phyloP scores from a whole-genome alignment of 1,140 invertebrate species.

The Camponotus pennsylvanicus region DNA sequence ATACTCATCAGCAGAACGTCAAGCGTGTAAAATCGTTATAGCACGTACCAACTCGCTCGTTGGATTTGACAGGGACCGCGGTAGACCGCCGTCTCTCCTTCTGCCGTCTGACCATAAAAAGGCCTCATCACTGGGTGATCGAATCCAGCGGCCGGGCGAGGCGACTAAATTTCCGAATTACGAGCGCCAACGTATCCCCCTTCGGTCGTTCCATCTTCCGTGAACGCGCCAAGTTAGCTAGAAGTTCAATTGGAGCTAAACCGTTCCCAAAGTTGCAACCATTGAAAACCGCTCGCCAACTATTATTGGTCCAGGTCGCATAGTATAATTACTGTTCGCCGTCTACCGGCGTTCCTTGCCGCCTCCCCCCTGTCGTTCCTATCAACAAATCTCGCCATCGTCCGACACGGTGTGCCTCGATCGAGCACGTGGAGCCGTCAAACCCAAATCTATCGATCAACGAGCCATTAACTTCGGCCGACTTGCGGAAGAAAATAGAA shows the following conservation, averaged over 20 bases:
- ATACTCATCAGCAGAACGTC: neutral
- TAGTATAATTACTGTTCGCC: constrained; percentile 79
- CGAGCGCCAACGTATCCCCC: constrained; percentile 35
- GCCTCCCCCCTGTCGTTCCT: neutral
- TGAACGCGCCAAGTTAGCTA: constrained; percentile 74
- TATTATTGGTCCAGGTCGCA: constrained; percentile 80
- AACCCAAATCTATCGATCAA: constrained; percentile 69
- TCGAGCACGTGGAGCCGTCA: constrained; percentile 58
- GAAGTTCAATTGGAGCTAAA: constrained; percentile 82
- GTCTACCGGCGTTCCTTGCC: constrained; percentile 21
- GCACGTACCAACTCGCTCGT: neutral
- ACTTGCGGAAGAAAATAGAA: constrained; percentile 61
- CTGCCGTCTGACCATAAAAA: constrained; percentile 50
- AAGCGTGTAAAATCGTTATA: constrained; percentile 2
- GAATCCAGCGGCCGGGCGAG: constrained; percentile 31
- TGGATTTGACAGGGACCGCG: neutral
- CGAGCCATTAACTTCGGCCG: constrained; percentile 62
- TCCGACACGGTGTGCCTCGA: constrained; percentile 27
- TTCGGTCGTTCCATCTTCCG: constrained; percentile 77
- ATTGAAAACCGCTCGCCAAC: constrained; percentile 79
- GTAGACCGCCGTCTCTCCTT: constrained; percentile 9
- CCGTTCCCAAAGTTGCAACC: constrained; percentile 78
- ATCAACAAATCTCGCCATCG: constrained; percentile 36
- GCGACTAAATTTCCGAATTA: constrained; percentile 71
- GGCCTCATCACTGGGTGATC: constrained; percentile 50